Base-by-base conservation (phyloP, 2,113 vertebrate species). In the Lamprotornis superbus region DNA sequence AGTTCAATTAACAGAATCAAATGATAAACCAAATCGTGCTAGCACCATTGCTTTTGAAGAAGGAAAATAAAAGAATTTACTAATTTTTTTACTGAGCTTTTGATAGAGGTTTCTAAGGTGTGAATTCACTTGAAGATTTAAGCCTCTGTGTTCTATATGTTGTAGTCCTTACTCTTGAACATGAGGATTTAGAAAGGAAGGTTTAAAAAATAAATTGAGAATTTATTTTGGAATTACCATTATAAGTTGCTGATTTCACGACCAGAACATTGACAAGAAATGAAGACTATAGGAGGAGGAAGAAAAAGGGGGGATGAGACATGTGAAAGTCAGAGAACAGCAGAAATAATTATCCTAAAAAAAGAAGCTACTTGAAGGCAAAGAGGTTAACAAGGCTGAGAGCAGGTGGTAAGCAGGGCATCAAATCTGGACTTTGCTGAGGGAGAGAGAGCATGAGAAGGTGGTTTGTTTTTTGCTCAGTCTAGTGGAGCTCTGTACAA, bases 141-240 rank as follows among this genome's bases (percentile, higher is more conserved):
- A 50, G 64, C 4, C 4, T 75, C 19, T 25, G 0, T 4, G 6
- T 50, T 71, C n/a, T 31, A 1, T 59, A 15, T 11, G 1, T 9
- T 14, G 1, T 49, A 53, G 52, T 10, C 30, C 20, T 64, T 71
- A 25, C 3, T 49, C n/a, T 63, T 64, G 20, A 89, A 59, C 39
- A n/a, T 7, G 2, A 2, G 11, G 3, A 25, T 44, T 46, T 17
- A 49, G 39, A 59, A 86, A 83, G 22, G 44, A 64, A 35, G 33
- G 18, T 3, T 40, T 67, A 50, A 59, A 67, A 60, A 59, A 49
- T 21, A 75, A 79, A 15, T 4, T 14, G 22, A 57, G 21, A 57
- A 55, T 55, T 50, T 80, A 10, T 27, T 42, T 84, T 10, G 11
- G 14, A 82, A 55, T 93, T 65, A 17, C 22, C 3, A 9, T 64